Evolutionary conservation across 1,140 invertebrate genomes (phyloP), one percentile per base, ranked within the genome.

Genomic region (Drosophila oshimai): DNA sequence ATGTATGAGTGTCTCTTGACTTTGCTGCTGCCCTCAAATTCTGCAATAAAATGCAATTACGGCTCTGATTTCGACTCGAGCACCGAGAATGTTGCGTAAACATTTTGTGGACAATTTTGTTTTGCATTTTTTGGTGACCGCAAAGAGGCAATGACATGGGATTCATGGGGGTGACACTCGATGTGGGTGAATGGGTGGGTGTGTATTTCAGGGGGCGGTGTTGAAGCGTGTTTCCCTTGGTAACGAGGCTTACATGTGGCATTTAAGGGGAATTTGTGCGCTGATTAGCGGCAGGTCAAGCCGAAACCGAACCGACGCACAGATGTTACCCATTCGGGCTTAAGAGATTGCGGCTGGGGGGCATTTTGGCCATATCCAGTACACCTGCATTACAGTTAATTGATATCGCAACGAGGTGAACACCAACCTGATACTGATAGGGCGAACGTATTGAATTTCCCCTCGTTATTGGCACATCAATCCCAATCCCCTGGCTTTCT

Each of bases 1-100:
- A 67, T 67, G 20, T 41, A 65, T 50, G 46, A 58, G 34, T 44
- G 18, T 26, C 51, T 57, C 65, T 70, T 46, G 51, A 70, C 53
- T 57, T 70, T 42, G 34, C 31, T 18, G 39, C 42, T 61, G 62
- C 57, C 50, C 42, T 10, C 50, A 61, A 58, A 26, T 49, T 42
- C 51, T 58, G 71, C 68, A 76, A 87, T 87, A 69, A 81, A 79
- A 76, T 80, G 76, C 75, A 86, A 87, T 87, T 86, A 80, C 72
- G 24, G 68, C 46, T 75, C 78, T 80, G 69, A 61, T 80, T 80
- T 54, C 55, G 39, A 53, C 36, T 67, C 44, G 22, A 44, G 29
- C 24, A 15, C 47, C 33, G 53, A 41, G 39, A 62, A 77, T 80
- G 77, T 62, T 80, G 77, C 73, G 46, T 55, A 81, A 81, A 81